Conservation (phyloP, 2,113 vertebrate genomes). For the Diadophis punctatus region DNA sequence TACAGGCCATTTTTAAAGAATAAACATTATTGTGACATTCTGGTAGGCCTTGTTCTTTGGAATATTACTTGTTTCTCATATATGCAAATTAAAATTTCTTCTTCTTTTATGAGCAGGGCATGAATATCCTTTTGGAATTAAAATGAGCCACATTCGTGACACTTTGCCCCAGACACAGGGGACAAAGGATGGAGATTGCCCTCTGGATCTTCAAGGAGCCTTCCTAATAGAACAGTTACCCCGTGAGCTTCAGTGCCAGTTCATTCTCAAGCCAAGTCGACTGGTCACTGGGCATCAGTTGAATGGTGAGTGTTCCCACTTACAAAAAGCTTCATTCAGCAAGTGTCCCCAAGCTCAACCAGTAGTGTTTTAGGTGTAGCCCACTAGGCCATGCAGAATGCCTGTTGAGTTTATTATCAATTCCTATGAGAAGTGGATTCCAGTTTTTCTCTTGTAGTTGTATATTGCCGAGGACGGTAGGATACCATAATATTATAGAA, state of each 20-base stretch:
- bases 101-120: constrained; percentile 77
- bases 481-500: background rate
- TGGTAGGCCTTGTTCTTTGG: background rate
- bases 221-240: constrained; percentile 83
- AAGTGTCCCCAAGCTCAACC: background rate
- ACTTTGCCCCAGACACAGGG: constrained; percentile 63
- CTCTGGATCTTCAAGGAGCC: constrained; percentile 72
- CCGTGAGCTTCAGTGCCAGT: constrained; percentile 89
- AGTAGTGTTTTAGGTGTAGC: constrained; percentile 3
- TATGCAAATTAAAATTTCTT: constrained; percentile 33
- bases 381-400: background rate
- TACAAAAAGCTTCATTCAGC: background rate
- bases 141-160: constrained; percentile 91
- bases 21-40: background rate
- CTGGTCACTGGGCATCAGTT: constrained; percentile 64
- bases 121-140: constrained; percentile 92
- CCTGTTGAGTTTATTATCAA: background rate
- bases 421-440: background rate
- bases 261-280: constrained; percentile 86
- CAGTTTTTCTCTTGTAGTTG: background rate
- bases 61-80: background rate
- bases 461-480: too few species aligned
- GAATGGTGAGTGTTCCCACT: constrained; percentile 67
- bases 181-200: constrained; percentile 66
- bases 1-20: background rate